Evolutionary conservation across 2,888 invertebrate genomes (phyloP).

Genomic region (Phytoseiulus persimilis): DNA sequence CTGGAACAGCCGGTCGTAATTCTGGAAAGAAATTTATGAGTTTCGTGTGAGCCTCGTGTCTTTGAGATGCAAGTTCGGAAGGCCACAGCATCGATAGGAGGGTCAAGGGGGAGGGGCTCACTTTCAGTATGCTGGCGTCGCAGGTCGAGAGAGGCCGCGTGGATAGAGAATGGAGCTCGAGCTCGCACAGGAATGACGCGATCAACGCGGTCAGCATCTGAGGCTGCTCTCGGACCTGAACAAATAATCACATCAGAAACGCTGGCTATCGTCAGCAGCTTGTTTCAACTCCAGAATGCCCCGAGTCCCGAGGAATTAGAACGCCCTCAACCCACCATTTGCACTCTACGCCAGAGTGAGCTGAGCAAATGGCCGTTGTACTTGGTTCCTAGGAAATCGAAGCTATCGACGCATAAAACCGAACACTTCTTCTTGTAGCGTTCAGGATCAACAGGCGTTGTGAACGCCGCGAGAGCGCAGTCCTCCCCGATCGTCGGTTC

Average conservation of each 20-base stretch:
- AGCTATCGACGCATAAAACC: slow-evolving; percentile 10
- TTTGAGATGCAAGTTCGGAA: too few species aligned
- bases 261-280: too few species aligned
- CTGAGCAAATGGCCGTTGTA: slow-evolving; percentile 30
- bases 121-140: slow-evolving; percentile 26
- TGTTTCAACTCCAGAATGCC: too few species aligned
- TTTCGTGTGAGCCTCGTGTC: too few species aligned
- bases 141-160: slow-evolving; percentile 16
- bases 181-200: slow-evolving; percentile 16
- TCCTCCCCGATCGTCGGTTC: not conserved
- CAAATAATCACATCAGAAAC: not conserved
- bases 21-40: slow-evolving; percentile 23
- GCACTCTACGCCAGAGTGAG: slow-evolving; percentile 16
- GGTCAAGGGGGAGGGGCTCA: not conserved
- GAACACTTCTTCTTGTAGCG: slow-evolving; percentile 11
- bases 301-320: not conserved
- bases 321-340: slow-evolving; percentile 7
- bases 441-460: not conserved
- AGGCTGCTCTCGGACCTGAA: slow-evolving; percentile 15
- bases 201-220: slow-evolving; percentile 12
- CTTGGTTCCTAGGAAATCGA: slow-evolving; percentile 23
- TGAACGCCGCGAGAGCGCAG: not conserved
- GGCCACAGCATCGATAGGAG: not conserved
- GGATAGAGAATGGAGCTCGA: slow-evolving; percentile 27
- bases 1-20: slow-evolving; percentile 21